Base-by-base conservation (phyloP, 1,140 invertebrate genomes). In the Drosophila yakuba region DNA sequence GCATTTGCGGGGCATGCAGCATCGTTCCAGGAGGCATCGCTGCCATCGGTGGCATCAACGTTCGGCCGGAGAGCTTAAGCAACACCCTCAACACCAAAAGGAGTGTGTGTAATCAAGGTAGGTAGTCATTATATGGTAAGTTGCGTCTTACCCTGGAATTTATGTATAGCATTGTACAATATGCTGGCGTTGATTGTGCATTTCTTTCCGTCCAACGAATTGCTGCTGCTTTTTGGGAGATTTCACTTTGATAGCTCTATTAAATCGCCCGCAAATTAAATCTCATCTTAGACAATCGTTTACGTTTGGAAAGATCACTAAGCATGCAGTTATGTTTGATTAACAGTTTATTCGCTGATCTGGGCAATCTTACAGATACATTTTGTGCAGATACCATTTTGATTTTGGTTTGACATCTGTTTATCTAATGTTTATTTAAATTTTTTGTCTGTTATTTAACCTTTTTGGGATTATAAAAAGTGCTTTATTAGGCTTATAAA, bases 61-160 rank as follows among this genome's bases (percentile, higher is more conserved):
- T 54, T 66, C 44, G 45, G 7, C 32, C 8, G 32, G 7, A 8
- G 32, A 38, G 62, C 51, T 69, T 50, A 25, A 67, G 75, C 36
- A 84, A 76, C 76, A 85, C 72, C 81, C 81, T 84, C 77, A 80
- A 84, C 73, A 68, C 48, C 52, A 51, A 32, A 32, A 62, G 71
- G 59, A 82, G 82, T 82, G 82, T 86, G 82, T 86, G 82, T 86
- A 86, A 88, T 86, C 83, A 86, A 88, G 81, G 83, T 88, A 86
- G 82, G 82, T 88, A 86, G 82, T 88, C 83, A 86, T 86, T 88
- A 86, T 86, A 86, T 82, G 68, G 82, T 88, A 88, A 86, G 64
- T 74, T 86, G 69, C 64, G 64, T 48, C 62, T 78, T 78, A 82
- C 71, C 68, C 58, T 71, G 63, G 58, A 68, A 85, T 85, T 85